Base-by-base conservation (phyloP, 1,140 invertebrate genomes). In the Scaptomyza pallida region DNA sequence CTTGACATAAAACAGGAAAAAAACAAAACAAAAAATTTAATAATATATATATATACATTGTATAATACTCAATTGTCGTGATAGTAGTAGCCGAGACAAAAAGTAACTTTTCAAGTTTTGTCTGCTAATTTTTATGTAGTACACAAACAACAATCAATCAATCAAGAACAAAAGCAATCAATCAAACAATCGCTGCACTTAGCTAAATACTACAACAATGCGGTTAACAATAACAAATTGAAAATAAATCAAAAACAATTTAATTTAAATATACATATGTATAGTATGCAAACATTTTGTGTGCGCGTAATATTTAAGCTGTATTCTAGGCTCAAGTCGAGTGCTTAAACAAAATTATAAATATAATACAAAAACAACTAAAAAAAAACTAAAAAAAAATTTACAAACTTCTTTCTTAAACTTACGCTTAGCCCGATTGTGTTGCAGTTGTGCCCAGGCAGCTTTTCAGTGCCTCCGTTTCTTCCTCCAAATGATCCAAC, bases 401-500 rank as follows among this genome's bases (percentile, higher is more conserved):
- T 41, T 26, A 44, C 37, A 10, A 47, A 43, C 5, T 3, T 15
- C 35, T 30, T 19, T 4, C 10, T 40, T 40, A 21, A 3, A 35
- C 16, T 40, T 50, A 51, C 51, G n/a, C 40, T 19, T 23, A 13
- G 17, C 16, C n/a, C 21, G 19, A 19, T n/a, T 26, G 16, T 12
- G 19, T 3, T 4, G 57, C 23, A 13, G 33, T n/a, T 5, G 5
- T 19, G 13, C 37, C 17, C 17, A 83, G 55, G n/a, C 80, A 83
- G 10, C 40, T 37, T 17, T 86, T 85, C 0, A 85, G 48, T 6
- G 50, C 67, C 35, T 86, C 81, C 3, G 81, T 96, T 92, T 97
- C 95, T 74, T 96, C 96, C 73, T 94, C 92, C 47, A 97, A 91
- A 89, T 95, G 95, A 89, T 97, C 96, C 15, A 96, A 94, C 92